Evolutionary conservation across 2,113 vertebrate genomes (phyloP).

Genomic region (Nyctibius bracteatus): DNA sequence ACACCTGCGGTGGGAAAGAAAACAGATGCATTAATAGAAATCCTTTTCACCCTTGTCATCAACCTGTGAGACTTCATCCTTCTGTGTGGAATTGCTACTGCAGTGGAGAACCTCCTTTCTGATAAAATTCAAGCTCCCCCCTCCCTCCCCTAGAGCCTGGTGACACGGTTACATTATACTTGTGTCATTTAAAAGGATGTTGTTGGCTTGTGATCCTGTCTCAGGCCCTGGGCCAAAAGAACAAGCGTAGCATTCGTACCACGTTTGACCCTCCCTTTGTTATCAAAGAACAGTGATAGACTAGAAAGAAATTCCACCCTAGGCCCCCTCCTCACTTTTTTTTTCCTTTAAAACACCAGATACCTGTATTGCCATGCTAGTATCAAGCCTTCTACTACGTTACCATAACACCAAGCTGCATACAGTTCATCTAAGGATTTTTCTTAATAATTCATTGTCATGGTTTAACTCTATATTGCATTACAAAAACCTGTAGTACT

Average conservation of each 20-base stretch:
- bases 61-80: not conserved
- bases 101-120: not conserved
- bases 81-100: not conserved
- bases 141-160: not conserved
- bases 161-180: accelerated
- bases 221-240: not conserved
- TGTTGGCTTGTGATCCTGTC: not conserved
- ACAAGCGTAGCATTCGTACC: not conserved
- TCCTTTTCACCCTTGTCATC: not conserved
- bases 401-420: not conserved
- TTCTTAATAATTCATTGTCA: not conserved
- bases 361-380: not conserved
- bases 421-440: not conserved
- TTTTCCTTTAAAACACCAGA: not conserved
- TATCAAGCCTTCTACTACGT: not conserved
- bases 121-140: not conserved
- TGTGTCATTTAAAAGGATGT: not conserved
- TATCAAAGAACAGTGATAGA: not conserved
- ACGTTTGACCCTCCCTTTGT: not conserved
- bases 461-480: not conserved
- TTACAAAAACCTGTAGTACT: not conserved
- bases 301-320: not conserved
- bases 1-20: slow-evolving; percentile 72
- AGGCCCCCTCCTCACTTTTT: not conserved
- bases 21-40: slow-evolving; percentile 2